phyloP scores from a whole-genome alignment of 2,113 vertebrate species.

The Bos javanicus region DNA sequence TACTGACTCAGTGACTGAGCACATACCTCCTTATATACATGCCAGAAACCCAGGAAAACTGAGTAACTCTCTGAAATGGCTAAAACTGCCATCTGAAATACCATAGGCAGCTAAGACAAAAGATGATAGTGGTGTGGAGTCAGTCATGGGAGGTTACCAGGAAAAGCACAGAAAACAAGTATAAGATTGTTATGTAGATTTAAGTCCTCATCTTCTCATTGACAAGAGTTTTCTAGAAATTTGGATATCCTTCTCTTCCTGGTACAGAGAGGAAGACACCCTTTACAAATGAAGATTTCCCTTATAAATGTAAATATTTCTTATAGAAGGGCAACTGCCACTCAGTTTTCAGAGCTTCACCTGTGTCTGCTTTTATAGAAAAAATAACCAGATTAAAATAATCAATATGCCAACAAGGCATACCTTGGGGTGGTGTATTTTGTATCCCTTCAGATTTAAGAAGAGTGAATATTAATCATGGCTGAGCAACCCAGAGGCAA shows the following conservation, averaged over 20 bases:
- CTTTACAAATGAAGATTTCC: background rate
- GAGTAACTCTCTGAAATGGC: background rate
- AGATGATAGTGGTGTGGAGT: background rate
- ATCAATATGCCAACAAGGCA: background rate
- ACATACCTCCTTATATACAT: background rate
- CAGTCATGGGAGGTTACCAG: background rate
- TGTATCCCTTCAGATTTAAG: background rate
- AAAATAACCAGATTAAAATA: background rate
- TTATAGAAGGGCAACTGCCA: background rate
- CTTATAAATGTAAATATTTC: background rate
- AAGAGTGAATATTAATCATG: background rate
- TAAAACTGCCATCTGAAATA: background rate
- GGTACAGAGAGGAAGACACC: background rate
- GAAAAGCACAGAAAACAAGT: background rate
- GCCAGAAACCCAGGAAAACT: background rate
- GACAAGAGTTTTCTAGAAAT: background rate
- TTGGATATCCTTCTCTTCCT: background rate
- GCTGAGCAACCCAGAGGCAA: background rate
- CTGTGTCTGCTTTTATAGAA: background rate
- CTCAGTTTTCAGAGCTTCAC: background rate
- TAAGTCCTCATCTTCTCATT: background rate
- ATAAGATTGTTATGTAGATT: background rate
- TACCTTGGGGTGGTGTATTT: background rate
- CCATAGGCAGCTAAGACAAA: background rate
- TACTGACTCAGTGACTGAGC: background rate